phyloP scores from a whole-genome alignment of 1,140 invertebrate species.

The Schlechtendalia chinensis region DNA sequence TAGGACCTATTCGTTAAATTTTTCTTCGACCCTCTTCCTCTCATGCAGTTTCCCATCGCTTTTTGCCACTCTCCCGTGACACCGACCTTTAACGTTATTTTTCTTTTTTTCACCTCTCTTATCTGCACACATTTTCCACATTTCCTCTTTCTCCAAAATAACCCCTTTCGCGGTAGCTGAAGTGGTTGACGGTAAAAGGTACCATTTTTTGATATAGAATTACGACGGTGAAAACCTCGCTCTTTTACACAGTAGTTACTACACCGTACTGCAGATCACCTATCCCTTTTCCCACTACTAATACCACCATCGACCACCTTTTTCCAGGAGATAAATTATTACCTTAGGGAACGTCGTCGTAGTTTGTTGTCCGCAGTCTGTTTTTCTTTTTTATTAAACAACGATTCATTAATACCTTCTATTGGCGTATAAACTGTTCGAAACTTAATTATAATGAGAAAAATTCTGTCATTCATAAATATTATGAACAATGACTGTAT shows the following conservation, averaged over 20 bases:
- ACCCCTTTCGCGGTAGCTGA: neutral
- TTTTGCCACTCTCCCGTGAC: neutral
- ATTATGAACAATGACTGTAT: too few species aligned
- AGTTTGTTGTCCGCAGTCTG: neutral
- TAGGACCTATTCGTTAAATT: constrained; percentile 48
- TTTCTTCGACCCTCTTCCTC: neutral
- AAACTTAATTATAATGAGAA: too few species aligned
- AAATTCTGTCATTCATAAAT: too few species aligned
- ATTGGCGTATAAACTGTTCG: too few species aligned
- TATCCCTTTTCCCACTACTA: too few species aligned
- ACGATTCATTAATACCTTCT: too few species aligned
- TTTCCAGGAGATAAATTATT: constrained; percentile 46
- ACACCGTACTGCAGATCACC: neutral
- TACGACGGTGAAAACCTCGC: constrained; percentile 19
- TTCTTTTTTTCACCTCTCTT: neutral
- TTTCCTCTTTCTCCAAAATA: too few species aligned
- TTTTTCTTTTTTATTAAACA: neutral
- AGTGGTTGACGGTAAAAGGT: constrained; percentile 18
- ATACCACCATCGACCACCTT: neutral
- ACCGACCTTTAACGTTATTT: neutral
- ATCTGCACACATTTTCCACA: neutral
- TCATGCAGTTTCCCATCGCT: neutral
- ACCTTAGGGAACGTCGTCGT: constrained; percentile 28
- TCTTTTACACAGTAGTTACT: constrained; percentile 36
- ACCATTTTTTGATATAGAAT: constrained; percentile 44